phyloP scores from a whole-genome alignment of 2,888 invertebrate species.

The Pollenia amentaria region DNA sequence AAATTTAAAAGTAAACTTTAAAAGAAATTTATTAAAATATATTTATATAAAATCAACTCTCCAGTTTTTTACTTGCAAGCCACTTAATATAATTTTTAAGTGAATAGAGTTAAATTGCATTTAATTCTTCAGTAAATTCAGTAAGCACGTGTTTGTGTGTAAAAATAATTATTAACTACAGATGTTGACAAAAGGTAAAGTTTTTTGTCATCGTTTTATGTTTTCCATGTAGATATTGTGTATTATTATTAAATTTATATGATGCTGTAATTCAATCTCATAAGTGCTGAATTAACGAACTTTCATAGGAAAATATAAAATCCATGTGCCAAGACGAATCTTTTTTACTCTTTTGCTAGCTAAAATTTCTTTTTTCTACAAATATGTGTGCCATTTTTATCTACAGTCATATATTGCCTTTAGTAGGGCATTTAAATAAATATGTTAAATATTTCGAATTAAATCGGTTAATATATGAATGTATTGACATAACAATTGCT shows the following conservation, averaged over 20 bases:
- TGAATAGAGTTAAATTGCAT: background rate
- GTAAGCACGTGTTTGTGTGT: background rate
- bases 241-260: background rate
- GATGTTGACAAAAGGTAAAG: background rate
- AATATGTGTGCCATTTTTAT: no score
- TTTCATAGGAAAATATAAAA: background rate
- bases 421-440: no score
- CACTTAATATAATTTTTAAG: background rate
- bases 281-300: background rate
- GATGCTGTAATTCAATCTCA: background rate
- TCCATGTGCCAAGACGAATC: background rate
- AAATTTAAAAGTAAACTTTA: background rate
- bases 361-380: no score
- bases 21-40: background rate
- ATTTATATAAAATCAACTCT: no score
- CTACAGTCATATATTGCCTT: no score
- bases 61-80: no score
- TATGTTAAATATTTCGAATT: no score
- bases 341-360: no score
- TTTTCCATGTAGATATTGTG: background rate
- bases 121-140: background rate
- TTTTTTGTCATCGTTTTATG: background rate
- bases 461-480: no score
- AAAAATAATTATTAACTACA: background rate
- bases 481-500: no score